Conservation (phyloP, 1,140 invertebrate genomes). For the Atta colombica region DNA sequence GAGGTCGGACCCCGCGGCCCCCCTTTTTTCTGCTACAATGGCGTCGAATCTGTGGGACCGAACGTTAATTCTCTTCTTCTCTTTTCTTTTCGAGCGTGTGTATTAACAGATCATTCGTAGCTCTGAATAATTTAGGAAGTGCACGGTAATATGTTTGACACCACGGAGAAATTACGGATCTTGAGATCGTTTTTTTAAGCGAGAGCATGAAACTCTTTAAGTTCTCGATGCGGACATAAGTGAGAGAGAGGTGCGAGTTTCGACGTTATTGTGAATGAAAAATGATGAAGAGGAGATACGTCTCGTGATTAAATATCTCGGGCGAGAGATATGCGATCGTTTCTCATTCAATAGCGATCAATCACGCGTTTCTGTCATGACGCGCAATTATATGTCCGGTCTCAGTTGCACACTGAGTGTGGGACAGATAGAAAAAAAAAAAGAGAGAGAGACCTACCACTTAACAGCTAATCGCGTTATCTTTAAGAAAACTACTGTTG, state of each 20-base stretch:
- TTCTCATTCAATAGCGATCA: slow-evolving; percentile 60
- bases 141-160: not conserved
- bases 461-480: slow-evolving; percentile 71
- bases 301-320: slow-evolving; percentile 37
- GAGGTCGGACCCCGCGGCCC: slow-evolving; percentile 52
- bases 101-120: not conserved
- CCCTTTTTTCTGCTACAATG: slow-evolving; percentile 47
- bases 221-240: not conserved
- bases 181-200: not conserved
- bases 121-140: not conserved
- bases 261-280: slow-evolving; percentile 21
- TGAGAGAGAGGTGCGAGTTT: not conserved
- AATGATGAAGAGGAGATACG: slow-evolving; percentile 15
- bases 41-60: slow-evolving; percentile 43
- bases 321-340: slow-evolving; percentile 34
- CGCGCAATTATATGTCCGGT: slow-evolving; percentile 19
- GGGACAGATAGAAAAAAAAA: slow-evolving; percentile 23
- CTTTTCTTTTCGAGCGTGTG: not conserved
- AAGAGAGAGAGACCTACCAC: slow-evolving; percentile 32
- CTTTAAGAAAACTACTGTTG: slow-evolving; percentile 74
- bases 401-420: not conserved
- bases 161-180: not conserved
- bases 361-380: slow-evolving; percentile 37
- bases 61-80: not conserved
- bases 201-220: not conserved